These are phyloP conservation scores for Sorex araneus DNA, from an alignment of 2,113 vertebrate species.

Conservation along the genomic window DNA sequence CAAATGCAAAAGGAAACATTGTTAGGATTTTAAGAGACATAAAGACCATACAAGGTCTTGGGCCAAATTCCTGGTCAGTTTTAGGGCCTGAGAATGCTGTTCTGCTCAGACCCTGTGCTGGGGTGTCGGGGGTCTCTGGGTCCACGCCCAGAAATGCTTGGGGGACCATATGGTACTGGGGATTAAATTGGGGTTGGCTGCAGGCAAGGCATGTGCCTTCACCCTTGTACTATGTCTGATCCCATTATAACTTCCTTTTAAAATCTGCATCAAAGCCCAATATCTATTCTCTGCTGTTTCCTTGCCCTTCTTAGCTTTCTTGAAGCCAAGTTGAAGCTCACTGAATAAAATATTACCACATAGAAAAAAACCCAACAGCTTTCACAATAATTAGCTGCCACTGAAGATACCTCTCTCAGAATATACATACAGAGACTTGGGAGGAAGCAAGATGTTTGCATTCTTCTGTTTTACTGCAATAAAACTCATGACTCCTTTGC, in stretches of 20 bases:
- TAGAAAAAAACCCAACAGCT: background rate
- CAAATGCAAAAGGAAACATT: background rate
- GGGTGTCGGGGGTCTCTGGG: too few species aligned
- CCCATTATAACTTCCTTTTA: background rate
- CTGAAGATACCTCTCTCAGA: background rate
- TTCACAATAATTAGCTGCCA: background rate
- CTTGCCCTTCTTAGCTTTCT: background rate
- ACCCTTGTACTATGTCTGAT: too few species aligned
- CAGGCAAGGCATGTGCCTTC: too few species aligned
- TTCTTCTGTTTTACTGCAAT: background rate
- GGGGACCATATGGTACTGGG: too few species aligned
- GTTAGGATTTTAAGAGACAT: background rate
- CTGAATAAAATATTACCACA: constrained; percentile 1
- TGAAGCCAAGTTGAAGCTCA: background rate
- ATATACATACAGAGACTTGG: background rate
- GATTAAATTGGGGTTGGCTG: too few species aligned
- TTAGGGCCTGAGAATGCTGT: too few species aligned
- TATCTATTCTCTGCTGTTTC: background rate
- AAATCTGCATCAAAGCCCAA: background rate
- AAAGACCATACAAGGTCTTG: background rate
- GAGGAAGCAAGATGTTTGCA: background rate
- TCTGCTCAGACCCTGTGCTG: too few species aligned
- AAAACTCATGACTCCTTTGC: background rate
- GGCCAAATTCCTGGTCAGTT: background rate
- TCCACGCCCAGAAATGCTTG: too few species aligned